These are phyloP conservation scores for Allobates femoralis DNA, from an alignment of 2,797 vertebrate species.

Conservation along the genomic window DNA sequence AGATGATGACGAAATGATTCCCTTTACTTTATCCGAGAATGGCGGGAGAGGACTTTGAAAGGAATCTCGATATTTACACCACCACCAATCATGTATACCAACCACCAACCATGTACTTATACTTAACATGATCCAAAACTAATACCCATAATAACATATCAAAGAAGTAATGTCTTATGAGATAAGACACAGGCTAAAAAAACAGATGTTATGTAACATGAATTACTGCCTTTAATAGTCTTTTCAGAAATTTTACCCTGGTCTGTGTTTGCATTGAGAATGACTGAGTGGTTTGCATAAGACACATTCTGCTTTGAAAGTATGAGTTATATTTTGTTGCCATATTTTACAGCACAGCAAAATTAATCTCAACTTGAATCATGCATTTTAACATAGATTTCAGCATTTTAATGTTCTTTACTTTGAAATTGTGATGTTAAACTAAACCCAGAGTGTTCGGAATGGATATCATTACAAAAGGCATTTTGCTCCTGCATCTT, in stretches of 20 bases:
- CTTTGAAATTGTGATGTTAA: constrained; percentile 49
- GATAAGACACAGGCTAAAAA: constrained; percentile 25
- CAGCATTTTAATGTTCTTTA: constrained; percentile 9
- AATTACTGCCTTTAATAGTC: constrained; percentile 55
- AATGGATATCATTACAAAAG: constrained; percentile 55
- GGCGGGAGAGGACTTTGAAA: too few relatives aligned
- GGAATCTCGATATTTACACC: too few relatives aligned
- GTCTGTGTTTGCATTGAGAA: constrained; percentile 57
- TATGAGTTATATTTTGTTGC: constrained; percentile 50
- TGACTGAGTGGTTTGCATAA: constrained; percentile 55
- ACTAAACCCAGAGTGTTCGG: constrained; percentile 24
- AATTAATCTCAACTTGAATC: constrained; percentile 43
- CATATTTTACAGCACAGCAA: constrained; percentile 49
- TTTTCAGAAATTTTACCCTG: constrained; percentile 44
- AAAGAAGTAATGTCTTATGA: constrained; percentile 22
- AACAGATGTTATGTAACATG: constrained; percentile 54
- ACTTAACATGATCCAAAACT: not conserved
- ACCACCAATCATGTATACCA: too few relatives aligned
- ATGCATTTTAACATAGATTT: constrained; percentile 42
- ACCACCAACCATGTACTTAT: too few relatives aligned
- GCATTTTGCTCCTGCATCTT: constrained; percentile 55
- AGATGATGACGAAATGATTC: too few relatives aligned
- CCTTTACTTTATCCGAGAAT: too few relatives aligned
- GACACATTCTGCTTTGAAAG: constrained; percentile 56
- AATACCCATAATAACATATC: constrained; percentile 16